Percentiles rank a stretch among this genome's conserved stretches.
These are phyloP conservation scores for Geotria australis DNA, from an alignment of 2,797 vertebrate species.

Conservation along the genomic window DNA sequence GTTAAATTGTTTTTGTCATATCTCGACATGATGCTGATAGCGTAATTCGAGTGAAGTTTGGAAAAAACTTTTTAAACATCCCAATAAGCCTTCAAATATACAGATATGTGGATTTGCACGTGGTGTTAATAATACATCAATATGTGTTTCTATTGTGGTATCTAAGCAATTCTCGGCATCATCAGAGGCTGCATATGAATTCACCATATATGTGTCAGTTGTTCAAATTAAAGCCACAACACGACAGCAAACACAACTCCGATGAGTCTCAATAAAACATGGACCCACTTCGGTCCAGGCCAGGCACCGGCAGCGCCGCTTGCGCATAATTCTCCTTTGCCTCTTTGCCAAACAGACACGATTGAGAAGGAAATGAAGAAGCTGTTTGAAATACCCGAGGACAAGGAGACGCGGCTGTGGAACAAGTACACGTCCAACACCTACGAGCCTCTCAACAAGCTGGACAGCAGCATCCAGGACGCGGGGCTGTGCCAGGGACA, in stretches of 20 bases:
- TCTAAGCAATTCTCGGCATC: background rate
- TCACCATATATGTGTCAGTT: background rate
- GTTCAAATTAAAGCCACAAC: too few relatives aligned
- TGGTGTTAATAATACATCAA: too few relatives aligned
- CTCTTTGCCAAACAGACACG: slow-evolving; percentile 18
- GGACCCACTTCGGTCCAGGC: too few relatives aligned
- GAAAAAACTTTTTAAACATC: too few relatives aligned
- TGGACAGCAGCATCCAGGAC: slow-evolving; percentile 79
- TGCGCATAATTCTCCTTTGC: background rate
- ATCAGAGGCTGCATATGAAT: background rate
- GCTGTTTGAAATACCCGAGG: slow-evolving; percentile 46
- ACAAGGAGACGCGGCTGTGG: slow-evolving; percentile 73
- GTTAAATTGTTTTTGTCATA: too few relatives aligned
- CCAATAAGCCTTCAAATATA: too few relatives aligned
- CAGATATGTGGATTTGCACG: too few relatives aligned
- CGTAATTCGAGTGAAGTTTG: too few relatives aligned
- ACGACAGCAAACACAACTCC: too few relatives aligned
- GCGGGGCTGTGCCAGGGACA: slow-evolving; percentile 79
- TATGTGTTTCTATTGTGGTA: background rate
- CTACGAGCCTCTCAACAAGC: slow-evolving; percentile 62
- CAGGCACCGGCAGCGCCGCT: background rate
- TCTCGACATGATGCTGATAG: too few relatives aligned
- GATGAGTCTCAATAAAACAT: background rate
- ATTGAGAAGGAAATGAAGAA: slow-evolving; percentile 80
- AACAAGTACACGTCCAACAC: slow-evolving; percentile 81